A percentile compares a stretch with the other conserved stretches of the same genome.
These are phyloP conservation scores for Disparrhopalites patrizii DNA, from an alignment of 2,888 invertebrate species.

Conservation along the genomic window DNA sequence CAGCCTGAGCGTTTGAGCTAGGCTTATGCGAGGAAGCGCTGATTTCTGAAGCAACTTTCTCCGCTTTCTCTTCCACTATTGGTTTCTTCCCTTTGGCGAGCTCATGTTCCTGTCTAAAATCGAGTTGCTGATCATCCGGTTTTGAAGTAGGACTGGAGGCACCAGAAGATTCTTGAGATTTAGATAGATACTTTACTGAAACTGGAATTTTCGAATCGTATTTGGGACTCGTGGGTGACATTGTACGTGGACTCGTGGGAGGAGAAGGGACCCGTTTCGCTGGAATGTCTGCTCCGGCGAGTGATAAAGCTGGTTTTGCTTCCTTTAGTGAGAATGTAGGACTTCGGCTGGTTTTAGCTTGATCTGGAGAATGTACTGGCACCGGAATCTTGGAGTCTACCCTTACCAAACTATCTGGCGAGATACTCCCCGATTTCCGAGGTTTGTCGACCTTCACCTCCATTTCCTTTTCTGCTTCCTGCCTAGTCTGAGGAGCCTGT, in stretches of 20 bases:
- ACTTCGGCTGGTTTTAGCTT: background rate
- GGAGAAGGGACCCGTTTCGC: too few relatives aligned
- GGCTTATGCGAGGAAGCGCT: background rate
- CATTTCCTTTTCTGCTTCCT: background rate
- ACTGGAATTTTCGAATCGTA: constrained; percentile 7
- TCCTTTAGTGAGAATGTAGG: background rate
- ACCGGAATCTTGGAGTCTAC: background rate
- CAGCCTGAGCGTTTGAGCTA: too few relatives aligned
- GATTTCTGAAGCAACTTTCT: background rate
- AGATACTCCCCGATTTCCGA: background rate
- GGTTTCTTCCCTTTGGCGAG: background rate
- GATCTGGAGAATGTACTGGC: background rate
- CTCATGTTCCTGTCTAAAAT: background rate
- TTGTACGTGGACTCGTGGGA: too few relatives aligned
- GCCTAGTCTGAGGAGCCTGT: too few relatives aligned
- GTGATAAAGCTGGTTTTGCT: background rate
- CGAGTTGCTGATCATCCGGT: background rate
- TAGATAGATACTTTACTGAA: too few relatives aligned
- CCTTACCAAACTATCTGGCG: background rate
- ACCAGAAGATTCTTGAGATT: background rate
- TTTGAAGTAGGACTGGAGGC: background rate
- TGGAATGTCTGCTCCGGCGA: background rate
- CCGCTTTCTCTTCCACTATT: background rate
- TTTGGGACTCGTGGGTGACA: too few relatives aligned
- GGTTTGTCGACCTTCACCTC: background rate